Percentiles rank a stretch among this genome's conserved stretches.
Evolutionary conservation across 2,888 invertebrate genomes (phyloP).

Genomic region (Eustalomyia histrio): DNA sequence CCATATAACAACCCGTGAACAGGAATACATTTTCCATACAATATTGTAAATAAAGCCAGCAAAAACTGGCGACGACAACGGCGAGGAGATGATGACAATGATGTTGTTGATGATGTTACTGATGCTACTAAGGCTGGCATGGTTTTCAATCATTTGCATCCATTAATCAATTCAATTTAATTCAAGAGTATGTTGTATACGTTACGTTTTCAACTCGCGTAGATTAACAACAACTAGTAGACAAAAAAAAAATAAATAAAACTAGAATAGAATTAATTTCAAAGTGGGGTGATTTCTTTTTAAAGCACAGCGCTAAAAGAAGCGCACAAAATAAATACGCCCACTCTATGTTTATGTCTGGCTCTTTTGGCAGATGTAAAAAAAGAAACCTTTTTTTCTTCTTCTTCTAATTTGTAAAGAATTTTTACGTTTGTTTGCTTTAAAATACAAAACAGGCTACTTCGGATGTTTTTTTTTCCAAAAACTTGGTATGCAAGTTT

Average conservation of each 20-base stretch:
- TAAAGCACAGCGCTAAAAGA: background rate
- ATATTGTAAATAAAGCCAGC: constrained; percentile 53
- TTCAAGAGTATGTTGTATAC: constrained; percentile 53
- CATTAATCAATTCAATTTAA: constrained; percentile 78
- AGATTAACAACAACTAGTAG: constrained; percentile 44
- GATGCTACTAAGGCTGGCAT: constrained; percentile 53
- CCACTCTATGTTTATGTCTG: constrained; percentile 50
- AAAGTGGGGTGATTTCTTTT: constrained; percentile 20
- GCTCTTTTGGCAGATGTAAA: background rate
- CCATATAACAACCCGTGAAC: constrained; percentile 37
- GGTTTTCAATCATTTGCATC: constrained; percentile 78
- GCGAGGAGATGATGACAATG: background rate
- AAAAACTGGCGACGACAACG: background rate
- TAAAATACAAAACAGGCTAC: constrained; percentile 1
- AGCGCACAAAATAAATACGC: constrained; percentile 42
- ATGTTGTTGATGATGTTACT: constrained; percentile 1
- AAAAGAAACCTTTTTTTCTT: constrained; percentile 19
- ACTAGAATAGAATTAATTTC: constrained; percentile 34
- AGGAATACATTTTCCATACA: constrained; percentile 48
- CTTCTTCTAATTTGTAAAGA: constrained; percentile 42
- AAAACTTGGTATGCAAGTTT: background rate
- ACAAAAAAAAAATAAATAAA: constrained; percentile 31
- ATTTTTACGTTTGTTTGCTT: constrained; percentile 29
- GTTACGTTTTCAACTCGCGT: constrained; percentile 39
- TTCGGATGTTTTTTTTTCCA: background rate